These are phyloP conservation scores for Triplophysa yarkandensis DNA, from an alignment of 2,797 vertebrate species.

Conservation along the genomic window DNA sequence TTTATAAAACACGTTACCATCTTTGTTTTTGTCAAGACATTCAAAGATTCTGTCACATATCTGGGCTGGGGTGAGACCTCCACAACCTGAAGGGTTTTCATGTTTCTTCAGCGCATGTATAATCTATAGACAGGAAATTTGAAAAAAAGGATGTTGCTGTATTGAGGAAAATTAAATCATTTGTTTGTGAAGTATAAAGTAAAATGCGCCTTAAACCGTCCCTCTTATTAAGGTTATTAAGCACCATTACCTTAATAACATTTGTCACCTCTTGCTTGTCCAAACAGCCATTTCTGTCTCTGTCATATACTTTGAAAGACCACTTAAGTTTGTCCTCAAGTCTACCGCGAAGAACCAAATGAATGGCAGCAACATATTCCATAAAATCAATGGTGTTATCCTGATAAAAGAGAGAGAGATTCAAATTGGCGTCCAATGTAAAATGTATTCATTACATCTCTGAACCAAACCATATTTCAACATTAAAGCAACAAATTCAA, in stretches of 20 bases:
- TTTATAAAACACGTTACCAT: constrained; percentile 63
- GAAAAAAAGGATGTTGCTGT: background rate
- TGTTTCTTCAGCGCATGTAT: constrained; percentile 68
- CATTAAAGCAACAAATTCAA: background rate
- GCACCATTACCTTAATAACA: constrained; percentile 59
- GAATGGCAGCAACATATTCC: constrained; percentile 72
- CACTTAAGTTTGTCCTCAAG: constrained; percentile 74
- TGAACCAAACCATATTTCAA: no score
- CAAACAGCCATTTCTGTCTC: constrained; percentile 71
- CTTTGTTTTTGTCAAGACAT: constrained; percentile 73
- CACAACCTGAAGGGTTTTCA: constrained; percentile 20
- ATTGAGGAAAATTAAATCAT: no score
- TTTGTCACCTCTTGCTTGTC: constrained; percentile 68
- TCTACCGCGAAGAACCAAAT: constrained; percentile 70
- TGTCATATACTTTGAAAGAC: constrained; percentile 80
- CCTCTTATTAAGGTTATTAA: no score
- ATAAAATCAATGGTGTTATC: constrained; percentile 74
- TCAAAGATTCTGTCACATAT: constrained; percentile 74
- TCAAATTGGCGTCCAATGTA: background rate
- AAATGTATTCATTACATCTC: no score
- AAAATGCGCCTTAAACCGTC: no score
- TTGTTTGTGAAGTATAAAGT: no score
- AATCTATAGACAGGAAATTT: constrained; percentile 63
- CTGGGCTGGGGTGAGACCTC: constrained; percentile 54
- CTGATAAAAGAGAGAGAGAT: constrained; percentile 50